These are phyloP conservation scores for Hiodon alosoides DNA, from an alignment of 2,113 vertebrate species.

Conservation along the genomic window DNA sequence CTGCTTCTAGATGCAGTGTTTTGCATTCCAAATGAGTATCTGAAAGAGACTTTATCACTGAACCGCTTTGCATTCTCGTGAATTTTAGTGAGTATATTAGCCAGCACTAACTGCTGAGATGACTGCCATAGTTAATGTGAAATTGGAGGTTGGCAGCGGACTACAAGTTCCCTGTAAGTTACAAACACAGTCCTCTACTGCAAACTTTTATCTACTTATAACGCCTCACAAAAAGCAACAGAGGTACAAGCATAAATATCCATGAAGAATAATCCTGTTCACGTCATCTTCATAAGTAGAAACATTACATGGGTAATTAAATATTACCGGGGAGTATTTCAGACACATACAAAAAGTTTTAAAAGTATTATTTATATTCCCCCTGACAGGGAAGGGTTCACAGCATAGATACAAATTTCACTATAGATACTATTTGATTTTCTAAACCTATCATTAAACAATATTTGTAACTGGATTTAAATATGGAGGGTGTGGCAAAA, in stretches of 20 bases:
- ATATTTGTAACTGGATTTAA: too few relatives aligned
- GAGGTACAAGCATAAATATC: neutral
- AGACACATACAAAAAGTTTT: neutral
- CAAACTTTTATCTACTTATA: neutral
- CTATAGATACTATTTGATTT: too few relatives aligned
- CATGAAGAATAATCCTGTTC: neutral
- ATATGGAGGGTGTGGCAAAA: too few relatives aligned
- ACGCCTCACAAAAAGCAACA: neutral
- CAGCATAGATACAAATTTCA: too few relatives aligned
- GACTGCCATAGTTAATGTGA: neutral
- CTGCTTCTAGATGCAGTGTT: neutral
- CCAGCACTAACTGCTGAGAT: neutral
- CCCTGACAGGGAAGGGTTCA: too few relatives aligned
- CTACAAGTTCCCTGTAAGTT: neutral
- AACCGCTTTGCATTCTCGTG: neutral
- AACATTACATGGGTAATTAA: too few relatives aligned
- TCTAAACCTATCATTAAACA: too few relatives aligned
- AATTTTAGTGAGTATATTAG: neutral
- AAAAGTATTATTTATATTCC: too few relatives aligned
- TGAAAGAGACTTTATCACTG: neutral
- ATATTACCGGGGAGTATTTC: too few relatives aligned
- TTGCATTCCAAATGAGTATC: conserved; percentile 21
- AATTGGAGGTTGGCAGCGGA: neutral
- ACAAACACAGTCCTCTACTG: neutral
- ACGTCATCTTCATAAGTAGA: too few relatives aligned